These are phyloP conservation scores for Urocolius indicus DNA, from an alignment of 2,113 vertebrate genomes.

Conservation along the genomic window DNA sequence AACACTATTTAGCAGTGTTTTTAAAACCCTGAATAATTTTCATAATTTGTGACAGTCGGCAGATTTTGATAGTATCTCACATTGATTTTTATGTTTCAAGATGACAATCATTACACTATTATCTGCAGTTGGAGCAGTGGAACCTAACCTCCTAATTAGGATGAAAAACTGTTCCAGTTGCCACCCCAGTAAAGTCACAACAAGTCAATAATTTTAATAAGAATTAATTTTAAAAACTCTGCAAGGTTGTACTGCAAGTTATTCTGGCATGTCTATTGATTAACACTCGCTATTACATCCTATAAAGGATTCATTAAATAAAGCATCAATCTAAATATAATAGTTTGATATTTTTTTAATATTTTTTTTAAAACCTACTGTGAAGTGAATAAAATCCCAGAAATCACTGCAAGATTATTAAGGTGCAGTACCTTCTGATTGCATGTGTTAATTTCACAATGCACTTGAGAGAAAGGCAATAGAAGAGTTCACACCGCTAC, in stretches of 20 bases:
- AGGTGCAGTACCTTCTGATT: not conserved
- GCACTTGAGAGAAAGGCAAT: not conserved
- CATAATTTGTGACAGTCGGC: conserved; percentile 76
- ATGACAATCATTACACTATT: conserved; percentile 84
- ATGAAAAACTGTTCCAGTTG: conserved; percentile 78
- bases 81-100: conserved; percentile 78
- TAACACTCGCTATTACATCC: conserved; percentile 92
- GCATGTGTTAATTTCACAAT: not conserved
- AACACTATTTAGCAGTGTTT: conserved; percentile 51
- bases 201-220: conserved; percentile 91
- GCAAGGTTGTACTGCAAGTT: conserved; percentile 90
- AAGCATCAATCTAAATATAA: conserved; percentile 81
- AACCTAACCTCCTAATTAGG: conserved; percentile 83
- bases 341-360: conserved; percentile 64
- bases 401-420: not conserved
- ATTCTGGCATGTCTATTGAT: conserved; percentile 91
- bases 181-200: conserved; percentile 80
- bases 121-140: conserved; percentile 77
- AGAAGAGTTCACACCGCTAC: not conserved
- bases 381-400: not conserved
- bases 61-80: conserved; percentile 70
- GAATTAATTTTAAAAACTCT: conserved; percentile 89
- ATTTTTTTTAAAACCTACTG: not conserved
- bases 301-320: conserved; percentile 90
- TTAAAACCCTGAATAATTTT: conserved; percentile 73